Percentiles rank a stretch among this genome's conserved stretches.
These are phyloP conservation scores for Hippoglossus stenolepis DNA, from an alignment of 2,113 vertebrate species.

Conservation along the genomic window DNA sequence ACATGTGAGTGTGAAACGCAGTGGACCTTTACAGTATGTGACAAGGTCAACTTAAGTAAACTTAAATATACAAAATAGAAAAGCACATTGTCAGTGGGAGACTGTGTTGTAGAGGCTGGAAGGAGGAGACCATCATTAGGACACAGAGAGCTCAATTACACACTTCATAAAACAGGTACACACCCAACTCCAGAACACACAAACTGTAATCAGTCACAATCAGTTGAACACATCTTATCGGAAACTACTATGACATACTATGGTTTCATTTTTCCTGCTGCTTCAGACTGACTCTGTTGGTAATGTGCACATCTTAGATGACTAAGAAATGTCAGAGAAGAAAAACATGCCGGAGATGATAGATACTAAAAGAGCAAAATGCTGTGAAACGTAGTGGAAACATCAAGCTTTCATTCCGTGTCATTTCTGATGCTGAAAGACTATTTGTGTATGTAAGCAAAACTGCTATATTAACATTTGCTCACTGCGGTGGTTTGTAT, in stretches of 20 bases:
- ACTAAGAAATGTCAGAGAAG: background rate
- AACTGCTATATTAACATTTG: background rate
- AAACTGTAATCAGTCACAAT: conserved; percentile 45
- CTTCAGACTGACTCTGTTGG: background rate
- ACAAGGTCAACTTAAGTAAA: conserved; percentile 6
- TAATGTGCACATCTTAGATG: background rate
- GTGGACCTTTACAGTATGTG: background rate
- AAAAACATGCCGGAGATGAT: too few species aligned
- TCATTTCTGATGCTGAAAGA: background rate
- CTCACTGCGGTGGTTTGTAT: background rate
- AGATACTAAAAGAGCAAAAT: background rate
- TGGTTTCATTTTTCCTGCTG: background rate
- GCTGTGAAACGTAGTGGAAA: background rate
- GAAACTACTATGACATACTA: background rate
- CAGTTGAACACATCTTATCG: conserved; percentile 38
- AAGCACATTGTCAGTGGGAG: background rate
- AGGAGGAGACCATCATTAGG: conserved; percentile 35
- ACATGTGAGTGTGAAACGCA: background rate
- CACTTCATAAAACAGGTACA: conserved; percentile 65
- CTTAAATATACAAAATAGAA: background rate
- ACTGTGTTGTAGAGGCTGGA: conserved; percentile 8
- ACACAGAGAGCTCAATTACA: conserved; percentile 58
- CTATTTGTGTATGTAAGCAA: background rate
- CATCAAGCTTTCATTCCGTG: background rate
- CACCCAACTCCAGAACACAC: conserved; percentile 25